Evolutionary conservation across 37 sponge, comb jelly and placozoan species (phyloP).

Genomic region (Diacarnus erythraeanus): DNA sequence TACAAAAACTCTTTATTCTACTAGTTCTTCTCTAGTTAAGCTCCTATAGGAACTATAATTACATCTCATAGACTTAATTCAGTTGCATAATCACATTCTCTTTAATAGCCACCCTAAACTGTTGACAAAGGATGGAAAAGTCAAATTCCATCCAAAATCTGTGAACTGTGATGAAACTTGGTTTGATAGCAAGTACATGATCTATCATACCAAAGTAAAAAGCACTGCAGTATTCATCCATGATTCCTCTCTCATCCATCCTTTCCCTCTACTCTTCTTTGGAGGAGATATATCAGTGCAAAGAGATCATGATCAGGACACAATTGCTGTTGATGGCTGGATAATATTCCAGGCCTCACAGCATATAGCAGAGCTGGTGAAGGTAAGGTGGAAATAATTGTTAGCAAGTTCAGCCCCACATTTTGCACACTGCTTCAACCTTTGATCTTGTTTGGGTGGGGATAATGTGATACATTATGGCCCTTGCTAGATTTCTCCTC

Average conservation of each 20-base stretch:
- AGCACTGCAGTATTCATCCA: constrained; percentile 62
- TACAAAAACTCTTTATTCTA: background rate
- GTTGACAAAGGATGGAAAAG: constrained; percentile 53
- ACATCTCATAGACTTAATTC: background rate
- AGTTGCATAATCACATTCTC: background rate
- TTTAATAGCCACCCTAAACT: constrained; percentile 53
- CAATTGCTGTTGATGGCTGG: constrained; percentile 67
- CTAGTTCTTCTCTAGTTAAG: background rate
- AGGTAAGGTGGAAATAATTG: constrained; percentile 26
- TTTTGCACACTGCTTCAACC: background rate
- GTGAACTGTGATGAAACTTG: constrained; percentile 46
- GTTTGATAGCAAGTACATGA: constrained; percentile 55
- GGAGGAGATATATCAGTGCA: constrained; percentile 67
- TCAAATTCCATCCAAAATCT: constrained; percentile 79
- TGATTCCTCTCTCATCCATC: constrained; percentile 65
- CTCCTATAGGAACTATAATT: background rate
- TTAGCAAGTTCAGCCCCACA: background rate
- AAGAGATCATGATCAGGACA: constrained; percentile 50
- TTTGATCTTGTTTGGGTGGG: background rate
- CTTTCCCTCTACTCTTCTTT: constrained; percentile 84
- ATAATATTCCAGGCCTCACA: constrained; percentile 70
- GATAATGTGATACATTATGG: background rate
- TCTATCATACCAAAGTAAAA: constrained; percentile 75
- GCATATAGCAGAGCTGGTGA: constrained; percentile 59
- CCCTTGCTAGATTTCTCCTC: no score